Conservation (phyloP, 2,113 vertebrate genomes). For the Okapia johnstoni region DNA sequence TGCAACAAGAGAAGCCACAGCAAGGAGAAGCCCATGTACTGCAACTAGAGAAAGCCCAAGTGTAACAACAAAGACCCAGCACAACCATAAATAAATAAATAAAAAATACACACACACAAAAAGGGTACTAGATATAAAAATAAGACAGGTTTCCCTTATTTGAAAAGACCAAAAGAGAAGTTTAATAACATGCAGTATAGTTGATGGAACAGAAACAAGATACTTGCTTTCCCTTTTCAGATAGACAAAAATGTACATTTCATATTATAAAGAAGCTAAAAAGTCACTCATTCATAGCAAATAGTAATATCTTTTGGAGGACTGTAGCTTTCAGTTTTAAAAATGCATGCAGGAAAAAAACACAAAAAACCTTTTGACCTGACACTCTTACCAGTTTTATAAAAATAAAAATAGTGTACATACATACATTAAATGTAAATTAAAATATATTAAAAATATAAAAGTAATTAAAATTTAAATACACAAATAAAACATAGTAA, state of each 20-base stretch:
- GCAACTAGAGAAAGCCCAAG: not conserved
- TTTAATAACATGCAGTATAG: not conserved
- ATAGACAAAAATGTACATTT: not conserved
- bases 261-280: not conserved
- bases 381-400: not conserved
- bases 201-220: not conserved
- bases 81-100: not conserved
- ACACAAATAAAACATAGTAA: not conserved
- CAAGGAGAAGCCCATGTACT: not conserved
- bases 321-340: not conserved
- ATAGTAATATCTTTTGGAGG: not conserved
- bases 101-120: not conserved
- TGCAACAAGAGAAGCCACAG: not conserved
- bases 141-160: not conserved
- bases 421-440: not conserved
- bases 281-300: not conserved
- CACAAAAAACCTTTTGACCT: not conserved
- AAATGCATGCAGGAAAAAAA: not conserved
- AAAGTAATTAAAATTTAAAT: not conserved
- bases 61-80: not conserved
- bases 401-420: not conserved
- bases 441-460: not conserved
- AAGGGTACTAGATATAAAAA: not conserved
- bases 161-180: not conserved
- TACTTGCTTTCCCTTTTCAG: not conserved